Percentiles rank a stretch among this genome's conserved stretches.
Evolutionary conservation across 2,888 invertebrate species (phyloP).

Genomic region (Caenorhabditis panamensis): DNA sequence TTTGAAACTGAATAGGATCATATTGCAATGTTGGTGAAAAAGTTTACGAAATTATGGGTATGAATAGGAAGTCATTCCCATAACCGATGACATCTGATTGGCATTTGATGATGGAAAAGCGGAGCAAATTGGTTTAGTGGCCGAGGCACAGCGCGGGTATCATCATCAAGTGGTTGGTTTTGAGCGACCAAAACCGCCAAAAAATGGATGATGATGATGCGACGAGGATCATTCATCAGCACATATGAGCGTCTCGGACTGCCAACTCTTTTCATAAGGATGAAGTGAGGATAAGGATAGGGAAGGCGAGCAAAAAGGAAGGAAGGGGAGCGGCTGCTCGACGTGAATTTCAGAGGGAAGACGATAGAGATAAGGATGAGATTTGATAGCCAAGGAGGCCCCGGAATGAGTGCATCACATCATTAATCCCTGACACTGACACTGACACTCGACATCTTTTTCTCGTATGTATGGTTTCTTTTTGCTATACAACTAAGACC

Average conservation of each 20-base stretch:
- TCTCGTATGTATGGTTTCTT: constrained; percentile 12
- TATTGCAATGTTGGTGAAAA: neutral
- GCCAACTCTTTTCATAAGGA: constrained; percentile 57
- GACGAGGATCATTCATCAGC: constrained; percentile 59
- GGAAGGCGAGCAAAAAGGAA: neutral
- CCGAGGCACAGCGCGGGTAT: constrained; percentile 19
- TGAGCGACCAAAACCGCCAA: constrained; percentile 30
- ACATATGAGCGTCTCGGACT: constrained; percentile 54
- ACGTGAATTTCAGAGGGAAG: constrained; percentile 38
- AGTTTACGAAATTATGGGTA: constrained; percentile 6
- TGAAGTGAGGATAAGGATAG: constrained; percentile 54
- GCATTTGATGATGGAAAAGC: constrained; percentile 54
- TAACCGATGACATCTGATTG: constrained; percentile 50
- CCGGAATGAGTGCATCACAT: constrained; percentile 24
- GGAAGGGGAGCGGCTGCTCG: neutral
- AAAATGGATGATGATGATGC: constrained; percentile 25
- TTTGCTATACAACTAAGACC: neutral
- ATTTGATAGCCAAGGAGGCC: constrained; percentile 1
- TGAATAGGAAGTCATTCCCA: neutral
- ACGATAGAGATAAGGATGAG: constrained; percentile 26
- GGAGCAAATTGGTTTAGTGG: constrained; percentile 52
- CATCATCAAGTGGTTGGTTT: constrained; percentile 55
- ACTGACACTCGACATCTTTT: too few relatives aligned
- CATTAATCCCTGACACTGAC: constrained; percentile 17
- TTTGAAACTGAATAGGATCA: neutral